Conservation (phyloP, 2,888 invertebrate species). For the Pachydiplax longipennis region DNA sequence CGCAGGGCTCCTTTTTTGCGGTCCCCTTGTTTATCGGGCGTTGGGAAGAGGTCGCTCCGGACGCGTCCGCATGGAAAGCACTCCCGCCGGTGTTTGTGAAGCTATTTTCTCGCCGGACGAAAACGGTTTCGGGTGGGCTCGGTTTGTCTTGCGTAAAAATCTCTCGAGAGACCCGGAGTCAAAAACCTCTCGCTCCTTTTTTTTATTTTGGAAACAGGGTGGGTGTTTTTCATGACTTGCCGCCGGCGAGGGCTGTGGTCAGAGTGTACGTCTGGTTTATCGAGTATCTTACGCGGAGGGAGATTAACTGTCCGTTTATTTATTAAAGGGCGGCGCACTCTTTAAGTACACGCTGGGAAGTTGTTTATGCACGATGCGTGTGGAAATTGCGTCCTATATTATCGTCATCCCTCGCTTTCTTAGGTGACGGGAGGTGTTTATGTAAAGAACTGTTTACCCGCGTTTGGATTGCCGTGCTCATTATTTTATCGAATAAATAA, state of each 20-base stretch:
- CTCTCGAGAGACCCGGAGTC: neutral
- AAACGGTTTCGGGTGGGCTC: constrained; percentile 14
- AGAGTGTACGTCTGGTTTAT: neutral
- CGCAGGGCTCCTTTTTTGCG: neutral
- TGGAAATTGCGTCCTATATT: no score
- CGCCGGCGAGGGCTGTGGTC: neutral
- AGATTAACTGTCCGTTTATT: no score
- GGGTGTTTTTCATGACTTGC: neutral
- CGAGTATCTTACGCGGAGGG: no score
- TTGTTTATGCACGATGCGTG: no score
- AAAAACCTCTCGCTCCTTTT: neutral
- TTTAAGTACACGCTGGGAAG: no score
- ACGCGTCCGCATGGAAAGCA: neutral
- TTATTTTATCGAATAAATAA: no score
- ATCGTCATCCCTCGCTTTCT: no score
- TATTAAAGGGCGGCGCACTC: no score
- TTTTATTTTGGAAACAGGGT: neutral
- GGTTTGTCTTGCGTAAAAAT: constrained; percentile 2
- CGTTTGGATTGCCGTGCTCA: no score
- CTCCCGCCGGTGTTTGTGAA: neutral
- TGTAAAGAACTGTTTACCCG: no score
- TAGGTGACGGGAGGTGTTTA: no score
- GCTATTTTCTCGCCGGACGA: neutral
- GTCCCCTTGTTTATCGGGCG: neutral
- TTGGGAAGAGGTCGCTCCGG: neutral